These are phyloP conservation scores for Acanthornis magna DNA, from an alignment of 2,797 vertebrate genomes.

Conservation along the genomic window DNA sequence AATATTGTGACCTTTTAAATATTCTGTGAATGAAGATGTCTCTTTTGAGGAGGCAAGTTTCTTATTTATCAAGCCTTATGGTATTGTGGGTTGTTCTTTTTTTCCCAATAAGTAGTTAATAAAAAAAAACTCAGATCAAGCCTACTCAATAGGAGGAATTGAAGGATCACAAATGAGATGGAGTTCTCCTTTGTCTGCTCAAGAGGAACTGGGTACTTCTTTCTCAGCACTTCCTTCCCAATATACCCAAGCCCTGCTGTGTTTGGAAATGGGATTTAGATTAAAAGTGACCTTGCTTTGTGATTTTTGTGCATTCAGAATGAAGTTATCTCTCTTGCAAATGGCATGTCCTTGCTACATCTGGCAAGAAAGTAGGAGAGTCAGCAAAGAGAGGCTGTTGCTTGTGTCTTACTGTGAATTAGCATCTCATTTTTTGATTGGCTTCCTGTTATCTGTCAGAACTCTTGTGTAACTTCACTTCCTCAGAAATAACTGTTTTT, in stretches of 20 bases:
- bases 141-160: not conserved
- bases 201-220: not conserved
- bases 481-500: conserved; percentile 58
- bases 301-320: conserved; percentile 1
- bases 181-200: not conserved
- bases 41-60: not conserved
- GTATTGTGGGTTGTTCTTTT: not conserved
- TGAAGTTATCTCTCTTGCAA: conserved; percentile 13
- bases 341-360: conserved; percentile 2
- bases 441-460: conserved; percentile 58
- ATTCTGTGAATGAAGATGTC: not conserved
- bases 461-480: conserved; percentile 57
- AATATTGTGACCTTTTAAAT: not conserved
- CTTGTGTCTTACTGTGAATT: conserved; percentile 48
- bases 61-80: not conserved
- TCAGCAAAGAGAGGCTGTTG: not conserved
- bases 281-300: not conserved
- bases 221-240: not conserved
- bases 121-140: not conserved
- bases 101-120: not conserved
- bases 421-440: conserved; percentile 48
- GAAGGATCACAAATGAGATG: not conserved
- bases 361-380: conserved; percentile 2
- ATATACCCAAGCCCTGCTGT: not conserved
- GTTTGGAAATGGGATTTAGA: conserved; percentile 8